A percentile compares a stretch with the other conserved stretches of the same genome.
Conservation (phyloP, 2,113 vertebrate species). For the Actinemys pallida region DNA sequence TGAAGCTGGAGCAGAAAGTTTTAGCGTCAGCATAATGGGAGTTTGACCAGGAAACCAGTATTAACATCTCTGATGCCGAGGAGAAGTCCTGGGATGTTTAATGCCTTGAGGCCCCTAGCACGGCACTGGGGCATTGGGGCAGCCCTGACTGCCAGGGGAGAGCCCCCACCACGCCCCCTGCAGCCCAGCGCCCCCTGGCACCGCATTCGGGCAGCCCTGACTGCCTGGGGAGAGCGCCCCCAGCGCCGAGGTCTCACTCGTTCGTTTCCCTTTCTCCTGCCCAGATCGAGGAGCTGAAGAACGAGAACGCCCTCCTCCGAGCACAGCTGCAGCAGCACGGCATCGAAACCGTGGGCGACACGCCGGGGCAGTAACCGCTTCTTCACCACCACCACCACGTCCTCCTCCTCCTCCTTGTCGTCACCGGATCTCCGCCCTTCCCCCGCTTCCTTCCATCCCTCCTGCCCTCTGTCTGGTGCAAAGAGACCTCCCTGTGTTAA, state of each 20-base stretch:
- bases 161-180: accelerated
- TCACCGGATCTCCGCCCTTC: neutral
- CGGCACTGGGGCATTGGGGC: too few species aligned
- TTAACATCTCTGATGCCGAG: neutral
- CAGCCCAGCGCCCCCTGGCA: neutral
- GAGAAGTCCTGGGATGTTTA: neutral
- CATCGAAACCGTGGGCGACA: slow-evolving; percentile 84
- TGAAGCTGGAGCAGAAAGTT: neutral
- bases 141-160: accelerated
- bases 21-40: neutral
- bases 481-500: neutral
- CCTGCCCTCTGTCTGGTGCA: slow-evolving; percentile 69
- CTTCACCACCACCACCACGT: neutral
- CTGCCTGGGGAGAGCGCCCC: too few species aligned
- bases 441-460: slow-evolving; percentile 14
- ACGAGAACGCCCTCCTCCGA: slow-evolving; percentile 87
- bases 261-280: neutral
- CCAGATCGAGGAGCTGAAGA: slow-evolving; percentile 92
- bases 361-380: slow-evolving; percentile 79
- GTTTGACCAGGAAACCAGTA: neutral
- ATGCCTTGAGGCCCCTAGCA: neutral
- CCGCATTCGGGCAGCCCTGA: too few species aligned
- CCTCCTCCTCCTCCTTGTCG: neutral
- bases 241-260: neutral
- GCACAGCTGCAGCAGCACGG: slow-evolving; percentile 89